Base-by-base conservation (phyloP, 1,140 invertebrate genomes). In the Apis laboriosa region DNA sequence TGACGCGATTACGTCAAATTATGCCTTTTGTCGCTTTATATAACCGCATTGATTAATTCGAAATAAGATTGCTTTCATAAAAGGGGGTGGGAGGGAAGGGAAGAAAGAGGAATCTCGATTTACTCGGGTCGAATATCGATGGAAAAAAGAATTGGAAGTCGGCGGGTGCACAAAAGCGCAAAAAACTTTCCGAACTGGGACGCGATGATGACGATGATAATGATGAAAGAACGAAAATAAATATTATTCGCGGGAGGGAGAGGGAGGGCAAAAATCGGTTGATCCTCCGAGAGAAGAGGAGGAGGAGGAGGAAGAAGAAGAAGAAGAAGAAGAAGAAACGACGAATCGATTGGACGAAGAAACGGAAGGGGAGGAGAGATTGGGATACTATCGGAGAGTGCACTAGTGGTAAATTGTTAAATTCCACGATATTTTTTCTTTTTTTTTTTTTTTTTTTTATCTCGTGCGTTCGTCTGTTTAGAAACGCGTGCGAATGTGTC, bases 401-500 rank as follows among this genome's bases (percentile, higher is more conserved):
- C 21, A 9, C 9, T 28, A 24, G 17, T 67, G 34, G 24, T 43
- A 60, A n/a, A 61, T 60, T 64, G 73, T 61, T 68, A 71, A 83
- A 71, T 78, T 78, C 60, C 66, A 77, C 1, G 58, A 2, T 28
- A 43, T 56, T 28, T 76, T 76, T 61, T 70, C 0, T 43, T 4
- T 4, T 4, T 4, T 4, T 43, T 43, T 43, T 43, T 43, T 43
- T 43, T 43, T 43, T 43, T 34, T 64, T 72, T 34, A 70, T 66
- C 28, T 43, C 11, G 43, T 58, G 19, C n/a, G 28, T 56, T 78
- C 12, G 81, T 21, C 19, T 71, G 66, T 83, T 78, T 83, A 83
- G 58, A 64, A 83, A 72, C 9, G 60, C 3, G 0, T 2, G 58
- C 51, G 43, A 24, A 58, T 87, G 77, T 85, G 72, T 83, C 63